Percentiles rank a stretch among this genome's conserved stretches.
Conservation (phyloP, 2,888 invertebrate species). For the Oxystoma pomonae region DNA sequence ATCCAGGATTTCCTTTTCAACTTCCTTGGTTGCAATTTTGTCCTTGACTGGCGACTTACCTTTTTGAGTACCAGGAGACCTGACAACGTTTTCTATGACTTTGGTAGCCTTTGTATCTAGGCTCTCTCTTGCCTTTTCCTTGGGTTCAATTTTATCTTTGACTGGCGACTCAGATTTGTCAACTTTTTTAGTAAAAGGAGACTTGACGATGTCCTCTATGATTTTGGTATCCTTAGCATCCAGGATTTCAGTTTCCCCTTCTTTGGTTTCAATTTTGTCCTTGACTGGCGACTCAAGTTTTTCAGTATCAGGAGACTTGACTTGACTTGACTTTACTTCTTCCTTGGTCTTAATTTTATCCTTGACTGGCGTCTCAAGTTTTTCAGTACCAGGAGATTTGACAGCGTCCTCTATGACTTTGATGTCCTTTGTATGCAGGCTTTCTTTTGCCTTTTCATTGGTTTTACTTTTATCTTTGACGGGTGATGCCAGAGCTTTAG, state of each 20-base stretch:
- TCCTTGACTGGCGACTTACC: background rate
- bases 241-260: background rate
- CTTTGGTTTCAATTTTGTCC: slow-evolving; percentile 3
- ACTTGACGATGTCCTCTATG: background rate
- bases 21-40: too few relatives aligned
- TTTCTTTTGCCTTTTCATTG: too few relatives aligned
- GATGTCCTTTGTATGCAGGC: background rate
- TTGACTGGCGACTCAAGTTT: slow-evolving; percentile 5
- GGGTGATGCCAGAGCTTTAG: background rate
- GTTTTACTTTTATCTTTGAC: background rate
- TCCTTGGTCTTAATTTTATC: background rate
- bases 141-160: background rate
- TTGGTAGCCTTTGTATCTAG: too few relatives aligned
- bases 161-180: slow-evolving; percentile 3
- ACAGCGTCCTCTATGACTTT: background rate
- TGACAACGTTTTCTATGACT: too few relatives aligned
- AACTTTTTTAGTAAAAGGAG: background rate
- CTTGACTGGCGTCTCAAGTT: background rate
- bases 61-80: background rate
- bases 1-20: background rate
- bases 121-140: background rate
- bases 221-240: background rate
- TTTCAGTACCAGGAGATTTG: background rate
- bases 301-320: too few relatives aligned
- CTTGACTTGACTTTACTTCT: too few relatives aligned